A percentile compares a stretch with the other conserved stretches of the same genome.
These are phyloP conservation scores for Drosophila ochracea DNA, from an alignment of 2,888 invertebrate genomes.

Conservation along the genomic window DNA sequence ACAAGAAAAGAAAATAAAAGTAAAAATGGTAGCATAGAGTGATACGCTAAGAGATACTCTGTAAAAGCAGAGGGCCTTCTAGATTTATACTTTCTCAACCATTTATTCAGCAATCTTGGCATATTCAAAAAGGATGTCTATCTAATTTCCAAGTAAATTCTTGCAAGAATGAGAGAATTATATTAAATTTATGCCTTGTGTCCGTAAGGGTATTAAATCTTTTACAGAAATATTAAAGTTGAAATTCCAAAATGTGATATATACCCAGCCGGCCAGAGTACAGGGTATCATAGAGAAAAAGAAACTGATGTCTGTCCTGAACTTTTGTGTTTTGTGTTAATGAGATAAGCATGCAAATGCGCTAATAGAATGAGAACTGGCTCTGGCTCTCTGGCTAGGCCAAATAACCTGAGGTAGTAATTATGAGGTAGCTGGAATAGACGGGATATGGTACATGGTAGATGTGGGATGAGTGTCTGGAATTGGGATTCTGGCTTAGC, in stretches of 20 bases:
- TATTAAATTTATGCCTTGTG: not conserved
- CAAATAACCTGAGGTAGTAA: slow-evolving; percentile 56
- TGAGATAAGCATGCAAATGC: slow-evolving; percentile 79
- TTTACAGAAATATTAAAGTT: not conserved
- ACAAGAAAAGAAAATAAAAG: slow-evolving; percentile 18
- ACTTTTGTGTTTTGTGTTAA: slow-evolving; percentile 71
- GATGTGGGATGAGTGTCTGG: not conserved
- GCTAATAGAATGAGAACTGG: slow-evolving; percentile 69
- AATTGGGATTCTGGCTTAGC: slow-evolving; percentile 38
- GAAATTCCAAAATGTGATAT: not conserved
- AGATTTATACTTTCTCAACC: not conserved
- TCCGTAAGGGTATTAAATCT: not conserved
- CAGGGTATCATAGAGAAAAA: slow-evolving; percentile 7
- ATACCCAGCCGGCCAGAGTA: not conserved
- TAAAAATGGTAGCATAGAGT: not conserved
- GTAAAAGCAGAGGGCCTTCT: not conserved
- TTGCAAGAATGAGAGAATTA: not conserved
- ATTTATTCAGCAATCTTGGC: not conserved
- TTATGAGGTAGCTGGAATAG: slow-evolving; percentile 45
- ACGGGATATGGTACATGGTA: slow-evolving; percentile 7
- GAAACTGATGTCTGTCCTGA: slow-evolving; percentile 34
- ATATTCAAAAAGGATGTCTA: too few relatives aligned
- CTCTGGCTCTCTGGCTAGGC: slow-evolving; percentile 11
- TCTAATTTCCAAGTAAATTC: not conserved
- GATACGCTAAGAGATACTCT: slow-evolving; percentile 1